phyloP scores from a whole-genome alignment of 2,113 vertebrate genomes.

The Crotalus tigris region DNA sequence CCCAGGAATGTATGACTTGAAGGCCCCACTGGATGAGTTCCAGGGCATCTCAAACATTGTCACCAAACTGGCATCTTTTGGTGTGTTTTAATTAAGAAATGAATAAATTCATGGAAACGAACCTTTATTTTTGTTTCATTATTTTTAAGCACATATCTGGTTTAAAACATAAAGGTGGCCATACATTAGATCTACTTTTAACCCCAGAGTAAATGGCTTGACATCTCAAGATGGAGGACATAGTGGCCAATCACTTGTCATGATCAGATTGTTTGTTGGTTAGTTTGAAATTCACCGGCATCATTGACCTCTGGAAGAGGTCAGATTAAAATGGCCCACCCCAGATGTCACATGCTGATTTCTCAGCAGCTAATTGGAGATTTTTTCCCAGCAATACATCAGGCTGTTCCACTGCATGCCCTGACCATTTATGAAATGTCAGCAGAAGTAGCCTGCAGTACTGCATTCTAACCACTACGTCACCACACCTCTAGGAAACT shows the following conservation, averaged over 20 bases:
- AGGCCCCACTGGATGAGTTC: not conserved
- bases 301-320: not conserved
- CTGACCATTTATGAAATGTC: not conserved
- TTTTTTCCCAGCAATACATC: not conserved
- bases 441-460: too few species aligned
- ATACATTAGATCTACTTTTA: not conserved
- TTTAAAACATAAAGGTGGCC: not conserved
- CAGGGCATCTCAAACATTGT: not conserved
- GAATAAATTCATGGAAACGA: not conserved
- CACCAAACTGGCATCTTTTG: not conserved
- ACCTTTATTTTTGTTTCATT: not conserved
- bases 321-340: not conserved
- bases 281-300: not conserved
- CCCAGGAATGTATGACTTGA: not conserved
- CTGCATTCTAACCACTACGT: too few species aligned
- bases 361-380: not conserved
- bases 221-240: not conserved
- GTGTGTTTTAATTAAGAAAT: not conserved
- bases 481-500: too few species aligned
- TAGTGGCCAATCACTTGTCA: not conserved
- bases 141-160: not conserved
- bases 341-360: not conserved
- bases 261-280: not conserved
- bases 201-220: not conserved
- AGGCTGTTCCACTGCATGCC: not conserved